Evolutionary conservation across 2,113 vertebrate species (phyloP), one percentile per base, ranked within the genome.

Genomic region (Ameiurus melas): DNA sequence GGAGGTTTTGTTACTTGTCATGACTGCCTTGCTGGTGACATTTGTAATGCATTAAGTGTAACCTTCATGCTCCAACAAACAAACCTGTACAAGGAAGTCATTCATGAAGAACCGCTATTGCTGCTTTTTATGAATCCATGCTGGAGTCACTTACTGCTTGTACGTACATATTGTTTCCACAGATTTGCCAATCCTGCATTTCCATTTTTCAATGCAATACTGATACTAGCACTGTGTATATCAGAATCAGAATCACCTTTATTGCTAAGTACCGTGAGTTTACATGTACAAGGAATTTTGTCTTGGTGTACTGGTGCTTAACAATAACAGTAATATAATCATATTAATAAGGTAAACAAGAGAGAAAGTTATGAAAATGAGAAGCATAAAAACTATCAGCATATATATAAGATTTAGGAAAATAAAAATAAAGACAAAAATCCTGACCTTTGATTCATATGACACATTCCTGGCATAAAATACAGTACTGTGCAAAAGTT

Each of bases 1-100:
- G 79, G 80, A 88, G 30, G 73, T 86, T 78, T 80, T 86, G 57
- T 75, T 51, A 58, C 68, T 77, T 58, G 78, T 78, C 88, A 60
- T 88, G 62, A 36, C 39, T 78, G 84, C 55, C 68, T 60, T 71
- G 62, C 84, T 57, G 77, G 70, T 91, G 86, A 88, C 62, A 86
- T 88, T 91, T 91, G 86, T 58, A 79, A 39, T 84, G 86, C 86
- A 83, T 81, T 30, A 83, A 84, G 47, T 43, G 39, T 25, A 86
- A 60, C 79, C 70, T 89, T 89, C 78, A 90, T 87, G 88, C 83
- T 90, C 51, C 87, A 39, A 47, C 83, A 71, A 84, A 70, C 88
- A 85, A 71, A 85, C 77, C 39, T 85, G 51, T 60, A 81, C 77
- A 79, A 77, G 30, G n/a, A 89, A 80, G 39, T 62, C 30, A 58